Base-by-base conservation (phyloP, 2,888 invertebrate species). In the Erebia epiphron region DNA sequence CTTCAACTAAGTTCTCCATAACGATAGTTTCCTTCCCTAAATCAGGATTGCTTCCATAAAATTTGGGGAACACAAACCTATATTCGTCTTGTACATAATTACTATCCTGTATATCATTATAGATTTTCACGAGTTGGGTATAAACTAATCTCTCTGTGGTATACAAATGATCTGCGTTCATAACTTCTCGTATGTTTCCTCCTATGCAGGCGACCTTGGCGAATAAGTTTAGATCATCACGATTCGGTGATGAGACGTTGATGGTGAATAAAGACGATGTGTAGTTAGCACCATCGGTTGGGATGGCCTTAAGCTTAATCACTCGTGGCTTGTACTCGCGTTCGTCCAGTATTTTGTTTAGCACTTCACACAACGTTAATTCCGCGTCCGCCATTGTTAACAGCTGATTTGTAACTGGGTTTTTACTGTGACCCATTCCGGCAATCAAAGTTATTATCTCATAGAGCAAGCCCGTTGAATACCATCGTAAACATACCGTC, bases 261-360 rank as follows among this genome's bases (percentile, higher is more conserved):
- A 57, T 21, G 26, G 4, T 21, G 56, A 26, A 57, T 13, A 57
- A 13, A 13, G 56, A 57, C 5, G 56, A 57, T 0, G 85, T 85
- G 73, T 83, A 87, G 74, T 88, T 89, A 0, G 83, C 85, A 2
- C 88, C 88, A 7, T 76, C 83, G 0, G 81, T 82, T 2, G 79
- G 76, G 9, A 84, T 75, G 0, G 81, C 74, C 14, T 79, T 75
- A 8, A 88, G 18, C 46, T 78, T 73, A 2, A 84, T 68, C n/a
- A 80, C 74, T 49, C 75, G 70, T 5, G 82, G 71, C 16, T 76
- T 62, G 71, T 81, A 83, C 2, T 79, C 70, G 4, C 80, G 77
- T 64, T 82, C 77, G 14, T 61, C 69, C 2, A 86, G 80, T 52
- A 87, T 80, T 63, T 76, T 77, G 46, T 80, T 72, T 49, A 86